A percentile compares a stretch with the other conserved stretches of the same genome.
Evolutionary conservation across 2,888 invertebrate species (phyloP).

Genomic region (Lepidocyrtinus sp.): DNA sequence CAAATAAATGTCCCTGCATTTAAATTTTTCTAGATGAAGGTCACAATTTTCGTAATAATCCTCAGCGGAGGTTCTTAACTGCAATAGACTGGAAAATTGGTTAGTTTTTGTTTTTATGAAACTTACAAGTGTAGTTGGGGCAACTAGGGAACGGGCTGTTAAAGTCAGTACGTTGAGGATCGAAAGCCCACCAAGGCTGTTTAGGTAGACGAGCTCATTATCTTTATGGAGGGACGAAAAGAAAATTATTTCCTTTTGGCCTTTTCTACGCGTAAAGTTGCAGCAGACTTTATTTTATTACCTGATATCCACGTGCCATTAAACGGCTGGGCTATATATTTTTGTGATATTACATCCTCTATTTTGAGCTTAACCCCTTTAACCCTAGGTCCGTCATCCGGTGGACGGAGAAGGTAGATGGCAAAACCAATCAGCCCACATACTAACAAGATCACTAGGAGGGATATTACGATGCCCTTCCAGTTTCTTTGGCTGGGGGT

Average conservation of each 20-base stretch:
- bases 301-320: constrained; percentile 86
- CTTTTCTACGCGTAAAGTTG: background rate
- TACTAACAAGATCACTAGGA: constrained; percentile 91
- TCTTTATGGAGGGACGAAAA: constrained; percentile 74
- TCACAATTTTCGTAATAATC: background rate
- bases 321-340: constrained; percentile 76
- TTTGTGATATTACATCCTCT: constrained; percentile 76
- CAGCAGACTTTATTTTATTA: constrained; percentile 69
- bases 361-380: constrained; percentile 80
- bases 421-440: constrained; percentile 92
- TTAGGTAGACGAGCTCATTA: constrained; percentile 83
- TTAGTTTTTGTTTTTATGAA: too few species aligned
- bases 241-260: too few species aligned
- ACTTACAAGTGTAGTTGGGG: constrained; percentile 88
- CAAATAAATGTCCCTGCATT: background rate
- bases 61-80: background rate
- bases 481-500: constrained; percentile 92
- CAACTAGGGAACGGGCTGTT: constrained; percentile 82
- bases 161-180: constrained; percentile 85
- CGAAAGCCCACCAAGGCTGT: constrained; percentile 84
- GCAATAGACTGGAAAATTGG: too few species aligned
- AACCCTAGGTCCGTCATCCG: constrained; percentile 80
- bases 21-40: background rate
- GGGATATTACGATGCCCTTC: constrained; percentile 93
- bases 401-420: constrained; percentile 90